Conservation (phyloP, 1,140 invertebrate species). For the Vanessa tameamea region DNA sequence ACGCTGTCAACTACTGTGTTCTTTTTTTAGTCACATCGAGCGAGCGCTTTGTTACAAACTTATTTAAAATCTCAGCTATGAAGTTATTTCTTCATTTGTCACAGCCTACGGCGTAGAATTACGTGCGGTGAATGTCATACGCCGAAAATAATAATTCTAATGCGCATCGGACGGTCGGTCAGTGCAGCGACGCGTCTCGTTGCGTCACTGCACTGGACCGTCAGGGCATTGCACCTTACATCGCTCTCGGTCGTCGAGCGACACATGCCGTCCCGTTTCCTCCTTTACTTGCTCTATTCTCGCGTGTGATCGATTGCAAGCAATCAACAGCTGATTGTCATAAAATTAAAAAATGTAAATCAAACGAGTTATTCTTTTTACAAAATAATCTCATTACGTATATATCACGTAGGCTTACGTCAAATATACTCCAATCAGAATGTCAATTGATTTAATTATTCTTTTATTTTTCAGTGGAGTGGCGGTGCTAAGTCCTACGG, state of each 20-base stretch:
- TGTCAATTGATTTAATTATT: background rate
- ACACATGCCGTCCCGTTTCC: slow-evolving; percentile 49
- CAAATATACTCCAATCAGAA: background rate
- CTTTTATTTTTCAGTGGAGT: slow-evolving; percentile 73
- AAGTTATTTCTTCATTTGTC: slow-evolving; percentile 57
- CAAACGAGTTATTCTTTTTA: background rate
- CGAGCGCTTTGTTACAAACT: slow-evolving; percentile 7
- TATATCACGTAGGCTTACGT: background rate
- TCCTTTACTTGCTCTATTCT: slow-evolving; percentile 43
- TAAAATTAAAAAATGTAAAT: slow-evolving; percentile 43
- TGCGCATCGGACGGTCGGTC: slow-evolving; percentile 65
- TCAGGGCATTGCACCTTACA: slow-evolving; percentile 73
- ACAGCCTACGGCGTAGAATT: slow-evolving; percentile 48
- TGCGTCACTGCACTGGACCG: slow-evolving; percentile 73
- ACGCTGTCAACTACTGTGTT: background rate
- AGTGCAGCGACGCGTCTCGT: slow-evolving; percentile 68
- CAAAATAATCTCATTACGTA: background rate
- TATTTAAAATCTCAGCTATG: slow-evolving; percentile 30
- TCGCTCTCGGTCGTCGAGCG: slow-evolving; percentile 41
- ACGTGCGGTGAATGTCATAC: slow-evolving; percentile 71
- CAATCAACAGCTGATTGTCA: slow-evolving; percentile 74
- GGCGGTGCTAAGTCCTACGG: slow-evolving; percentile 78
- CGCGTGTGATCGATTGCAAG: slow-evolving; percentile 62
- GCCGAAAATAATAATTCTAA: slow-evolving; percentile 69
- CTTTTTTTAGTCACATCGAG: background rate